phyloP scores from a whole-genome alignment of 2,113 vertebrate species.

The Macrotus californicus region DNA sequence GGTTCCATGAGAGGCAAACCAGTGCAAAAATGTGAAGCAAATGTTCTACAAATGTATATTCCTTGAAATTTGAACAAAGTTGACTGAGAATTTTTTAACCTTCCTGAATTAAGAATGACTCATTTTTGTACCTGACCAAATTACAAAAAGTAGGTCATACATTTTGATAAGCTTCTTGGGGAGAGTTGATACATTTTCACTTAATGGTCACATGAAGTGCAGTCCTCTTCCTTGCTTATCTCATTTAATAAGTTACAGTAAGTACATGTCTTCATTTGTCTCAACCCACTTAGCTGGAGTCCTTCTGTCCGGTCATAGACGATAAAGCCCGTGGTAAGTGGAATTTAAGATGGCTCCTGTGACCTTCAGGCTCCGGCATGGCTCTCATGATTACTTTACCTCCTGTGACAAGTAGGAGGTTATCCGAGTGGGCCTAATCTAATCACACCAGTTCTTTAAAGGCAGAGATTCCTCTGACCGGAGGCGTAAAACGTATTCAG shows the following conservation, averaged over 20 bases:
- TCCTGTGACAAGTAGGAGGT: background rate
- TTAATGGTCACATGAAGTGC: slow-evolving; percentile 29
- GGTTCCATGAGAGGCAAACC: background rate
- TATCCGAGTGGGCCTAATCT: background rate
- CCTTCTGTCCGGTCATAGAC: background rate
- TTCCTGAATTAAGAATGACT: slow-evolving; percentile 17
- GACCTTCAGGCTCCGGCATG: background rate
- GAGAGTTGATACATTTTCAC: slow-evolving; percentile 37
- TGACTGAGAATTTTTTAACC: slow-evolving; percentile 24
- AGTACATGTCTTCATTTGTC: background rate
- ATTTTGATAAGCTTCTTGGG: slow-evolving; percentile 25
- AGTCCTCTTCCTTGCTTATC: slow-evolving; percentile 7
- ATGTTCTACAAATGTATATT: background rate
- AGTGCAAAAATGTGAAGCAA: background rate
- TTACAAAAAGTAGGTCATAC: slow-evolving; percentile 26
- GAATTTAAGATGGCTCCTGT: background rate
- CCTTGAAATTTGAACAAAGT: background rate
- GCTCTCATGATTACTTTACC: background rate
- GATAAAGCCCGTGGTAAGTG: background rate
- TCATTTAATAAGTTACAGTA: slow-evolving; percentile 5
- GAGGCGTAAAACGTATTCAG: background rate
- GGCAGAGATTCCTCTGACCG: background rate
- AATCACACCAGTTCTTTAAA: background rate
- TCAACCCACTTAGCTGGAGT: background rate
- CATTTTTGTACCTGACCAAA: slow-evolving; percentile 5